phyloP scores from a whole-genome alignment of 2,113 vertebrate species.

The Festucalex cinctus region DNA sequence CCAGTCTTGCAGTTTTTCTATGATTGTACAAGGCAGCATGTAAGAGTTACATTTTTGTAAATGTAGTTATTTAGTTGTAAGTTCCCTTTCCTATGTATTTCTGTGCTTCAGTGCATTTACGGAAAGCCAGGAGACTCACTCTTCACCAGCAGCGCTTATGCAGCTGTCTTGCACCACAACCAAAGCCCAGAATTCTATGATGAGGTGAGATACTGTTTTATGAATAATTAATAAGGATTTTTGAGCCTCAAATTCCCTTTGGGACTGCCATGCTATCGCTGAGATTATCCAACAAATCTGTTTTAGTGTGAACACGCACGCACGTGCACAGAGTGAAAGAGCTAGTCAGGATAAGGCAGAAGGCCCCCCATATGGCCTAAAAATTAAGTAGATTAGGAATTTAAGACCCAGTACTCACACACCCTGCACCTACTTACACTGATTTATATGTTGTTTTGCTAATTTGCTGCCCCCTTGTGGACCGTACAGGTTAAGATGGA shows the following conservation, averaged over 20 bases:
- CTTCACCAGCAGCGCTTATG: constrained; percentile 77
- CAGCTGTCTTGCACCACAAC: constrained; percentile 91
- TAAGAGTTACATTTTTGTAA: too few species aligned
- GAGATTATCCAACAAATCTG: constrained; percentile 50
- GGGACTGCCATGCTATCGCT: background rate
- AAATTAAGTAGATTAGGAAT: constrained; percentile 41
- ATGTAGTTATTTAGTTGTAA: too few species aligned
- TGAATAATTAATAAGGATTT: background rate
- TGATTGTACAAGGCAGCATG: background rate
- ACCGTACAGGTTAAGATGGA: constrained; percentile 86
- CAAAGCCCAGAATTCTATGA: constrained; percentile 96
- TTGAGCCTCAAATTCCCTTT: background rate
- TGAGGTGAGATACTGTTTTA: constrained; percentile 81
- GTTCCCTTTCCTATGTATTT: background rate
- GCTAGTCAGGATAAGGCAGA: constrained; percentile 2
- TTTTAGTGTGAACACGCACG: background rate
- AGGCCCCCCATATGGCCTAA: constrained; percentile 37
- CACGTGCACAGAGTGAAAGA: background rate
- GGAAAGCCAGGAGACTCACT: constrained; percentile 85
- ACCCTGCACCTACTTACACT: constrained; percentile 4
- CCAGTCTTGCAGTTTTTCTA: constrained; percentile 1
- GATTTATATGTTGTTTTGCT: background rate
- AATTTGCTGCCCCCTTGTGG: constrained; percentile 54
- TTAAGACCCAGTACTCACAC: constrained; percentile 6
- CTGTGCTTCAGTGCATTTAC: constrained; percentile 86